Percentiles rank a stretch among this genome's conserved stretches.
These are phyloP conservation scores for Heliothis peltigera DNA, from an alignment of 2,888 invertebrate species.

Conservation along the genomic window DNA sequence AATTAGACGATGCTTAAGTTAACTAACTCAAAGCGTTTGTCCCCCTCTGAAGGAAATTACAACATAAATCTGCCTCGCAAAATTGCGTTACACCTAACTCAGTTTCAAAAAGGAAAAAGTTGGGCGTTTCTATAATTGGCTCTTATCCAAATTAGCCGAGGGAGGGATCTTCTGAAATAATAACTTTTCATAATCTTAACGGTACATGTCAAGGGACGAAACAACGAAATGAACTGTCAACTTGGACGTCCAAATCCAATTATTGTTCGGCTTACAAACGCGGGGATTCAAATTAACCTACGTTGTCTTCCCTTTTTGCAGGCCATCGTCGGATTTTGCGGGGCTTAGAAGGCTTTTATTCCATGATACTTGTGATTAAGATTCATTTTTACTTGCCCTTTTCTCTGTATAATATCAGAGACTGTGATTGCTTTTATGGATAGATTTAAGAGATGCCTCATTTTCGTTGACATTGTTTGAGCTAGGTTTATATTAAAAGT, in stretches of 20 bases:
- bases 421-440: constrained; percentile 62
- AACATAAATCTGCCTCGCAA: constrained; percentile 78
- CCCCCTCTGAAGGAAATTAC: constrained; percentile 73
- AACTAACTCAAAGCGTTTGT: constrained; percentile 71
- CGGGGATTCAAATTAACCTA: constrained; percentile 86
- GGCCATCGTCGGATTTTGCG: constrained; percentile 72
- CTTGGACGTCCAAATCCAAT: constrained; percentile 87
- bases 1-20: constrained; percentile 73
- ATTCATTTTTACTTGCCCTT: constrained; percentile 75
- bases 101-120: constrained; percentile 72
- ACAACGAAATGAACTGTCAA: constrained; percentile 89
- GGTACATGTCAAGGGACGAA: constrained; percentile 84
- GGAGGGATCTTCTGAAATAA: constrained; percentile 77
- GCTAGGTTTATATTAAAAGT: constrained; percentile 50
- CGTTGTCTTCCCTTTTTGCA: constrained; percentile 78
- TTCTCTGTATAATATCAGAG: constrained; percentile 60
- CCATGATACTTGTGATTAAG: constrained; percentile 78
- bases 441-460: constrained; percentile 60
- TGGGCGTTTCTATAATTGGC: constrained; percentile 81
- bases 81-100: constrained; percentile 81
- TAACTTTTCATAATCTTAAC: constrained; percentile 87
- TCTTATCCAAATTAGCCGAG: constrained; percentile 81
- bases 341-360: constrained; percentile 70
- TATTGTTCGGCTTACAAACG: constrained; percentile 84
- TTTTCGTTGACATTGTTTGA: constrained; percentile 58